phyloP scores from a whole-genome alignment of 2,113 vertebrate species.

The Cebidichthys violaceus region DNA sequence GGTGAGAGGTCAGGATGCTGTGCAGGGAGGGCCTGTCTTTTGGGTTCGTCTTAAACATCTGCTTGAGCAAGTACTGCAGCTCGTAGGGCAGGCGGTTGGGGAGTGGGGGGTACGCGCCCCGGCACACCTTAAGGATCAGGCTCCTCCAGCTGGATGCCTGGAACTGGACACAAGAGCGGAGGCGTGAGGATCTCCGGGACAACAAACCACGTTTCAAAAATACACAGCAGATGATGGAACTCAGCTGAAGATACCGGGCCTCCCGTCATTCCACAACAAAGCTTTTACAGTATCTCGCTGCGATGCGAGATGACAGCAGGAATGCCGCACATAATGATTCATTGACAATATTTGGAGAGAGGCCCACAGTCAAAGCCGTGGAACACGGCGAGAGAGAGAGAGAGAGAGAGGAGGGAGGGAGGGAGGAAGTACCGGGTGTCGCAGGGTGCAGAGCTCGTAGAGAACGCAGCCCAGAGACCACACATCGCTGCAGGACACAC shows the following conservation, averaged over 20 bases:
- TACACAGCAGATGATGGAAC: constrained; percentile 22
- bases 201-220: constrained; percentile 4
- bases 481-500: constrained; percentile 88
- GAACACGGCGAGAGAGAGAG: background rate
- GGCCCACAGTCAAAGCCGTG: background rate
- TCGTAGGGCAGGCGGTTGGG: constrained; percentile 90
- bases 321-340: constrained; percentile 6
- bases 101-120: constrained; percentile 88
- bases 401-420: background rate
- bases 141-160: constrained; percentile 94
- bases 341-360: constrained; percentile 28
- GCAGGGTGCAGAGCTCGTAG: constrained; percentile 93
- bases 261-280: constrained; percentile 11
- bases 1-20: constrained; percentile 89
- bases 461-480: constrained; percentile 97
- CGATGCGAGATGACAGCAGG: constrained; percentile 10
- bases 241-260: constrained; percentile 25
- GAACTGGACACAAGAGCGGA: constrained; percentile 84
- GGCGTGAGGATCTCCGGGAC: background rate
- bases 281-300: constrained; percentile 3
- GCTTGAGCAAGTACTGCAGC: constrained; percentile 89
- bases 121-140: constrained; percentile 94
- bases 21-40: constrained; percentile 89
- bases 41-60: constrained; percentile 94
- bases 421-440: constrained; percentile 87